Evolutionary conservation across 92 coral and sea anemone species (phyloP).

Genomic region (Virgularia gustaviana): DNA sequence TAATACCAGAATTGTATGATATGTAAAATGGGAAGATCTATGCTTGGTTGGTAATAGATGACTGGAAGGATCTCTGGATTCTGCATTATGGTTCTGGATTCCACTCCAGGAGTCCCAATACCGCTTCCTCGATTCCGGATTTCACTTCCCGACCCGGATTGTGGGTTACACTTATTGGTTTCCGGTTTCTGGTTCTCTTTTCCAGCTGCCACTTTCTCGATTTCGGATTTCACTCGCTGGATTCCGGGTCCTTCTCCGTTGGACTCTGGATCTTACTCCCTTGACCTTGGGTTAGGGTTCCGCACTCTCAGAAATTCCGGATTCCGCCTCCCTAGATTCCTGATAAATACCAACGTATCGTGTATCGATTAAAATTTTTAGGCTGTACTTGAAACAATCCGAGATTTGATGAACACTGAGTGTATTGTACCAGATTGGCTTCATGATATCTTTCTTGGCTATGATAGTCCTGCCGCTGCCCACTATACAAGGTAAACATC

Average conservation of each 20-base stretch:
- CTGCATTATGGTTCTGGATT: not conserved
- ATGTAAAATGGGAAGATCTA: too few species aligned
- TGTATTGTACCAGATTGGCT: slow-evolving; percentile 98
- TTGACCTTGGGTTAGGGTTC: not conserved
- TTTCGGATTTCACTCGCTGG: too few species aligned
- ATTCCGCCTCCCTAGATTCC: not conserved
- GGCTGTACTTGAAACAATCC: slow-evolving; percentile 97
- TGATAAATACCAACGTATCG: not conserved
- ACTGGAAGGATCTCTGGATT: too few species aligned
- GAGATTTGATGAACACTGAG: slow-evolving; percentile 94
- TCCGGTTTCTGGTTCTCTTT: too few species aligned
- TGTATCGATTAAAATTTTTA: slow-evolving; percentile 31
- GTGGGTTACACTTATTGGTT: not conserved
- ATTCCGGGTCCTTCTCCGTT: too few species aligned
- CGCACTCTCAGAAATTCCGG: not conserved
- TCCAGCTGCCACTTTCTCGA: too few species aligned
- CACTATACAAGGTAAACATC: slow-evolving; percentile 73
- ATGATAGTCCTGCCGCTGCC: slow-evolving; percentile 94
- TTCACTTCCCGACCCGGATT: not conserved
- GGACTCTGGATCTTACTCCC: not conserved
- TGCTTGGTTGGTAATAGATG: too few species aligned
- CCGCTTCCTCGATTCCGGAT: not conserved
- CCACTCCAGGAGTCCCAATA: not conserved
- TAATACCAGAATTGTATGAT: too few species aligned
- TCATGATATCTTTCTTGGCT: slow-evolving; percentile 94